Conservation (phyloP, 1,140 invertebrate genomes). For the Drosophila lacteicornis region DNA sequence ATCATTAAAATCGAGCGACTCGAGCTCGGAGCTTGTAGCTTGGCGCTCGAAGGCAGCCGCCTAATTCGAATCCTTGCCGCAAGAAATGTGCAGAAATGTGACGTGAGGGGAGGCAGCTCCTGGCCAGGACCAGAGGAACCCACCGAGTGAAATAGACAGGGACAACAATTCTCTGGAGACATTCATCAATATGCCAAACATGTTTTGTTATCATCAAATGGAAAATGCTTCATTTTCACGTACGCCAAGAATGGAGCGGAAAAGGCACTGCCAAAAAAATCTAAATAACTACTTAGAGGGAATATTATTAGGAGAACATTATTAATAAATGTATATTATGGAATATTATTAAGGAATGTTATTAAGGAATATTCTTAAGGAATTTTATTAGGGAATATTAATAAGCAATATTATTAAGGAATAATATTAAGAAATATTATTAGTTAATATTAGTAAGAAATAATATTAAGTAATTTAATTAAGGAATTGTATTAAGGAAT, state of each 20-base stretch:
- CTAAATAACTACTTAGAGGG: too few relatives aligned
- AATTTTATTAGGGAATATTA: too few relatives aligned
- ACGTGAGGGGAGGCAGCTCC: background rate
- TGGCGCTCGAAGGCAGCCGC: conserved; percentile 37
- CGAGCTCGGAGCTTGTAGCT: conserved; percentile 2
- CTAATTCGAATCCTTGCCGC: conserved; percentile 80
- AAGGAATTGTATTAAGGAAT: too few relatives aligned
- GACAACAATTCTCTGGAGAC: conserved; percentile 72
- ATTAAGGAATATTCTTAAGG: too few relatives aligned
- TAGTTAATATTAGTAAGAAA: too few relatives aligned
- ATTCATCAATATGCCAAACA: conserved; percentile 83
- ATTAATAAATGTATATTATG: too few relatives aligned
- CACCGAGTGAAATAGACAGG: conserved; percentile 31
- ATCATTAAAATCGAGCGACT: conserved; percentile 75
- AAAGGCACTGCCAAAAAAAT: background rate
- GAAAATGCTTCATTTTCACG: conserved; percentile 81
- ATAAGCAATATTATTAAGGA: too few relatives aligned
- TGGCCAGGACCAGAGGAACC: conserved; percentile 17
- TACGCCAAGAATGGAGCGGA: conserved; percentile 50
- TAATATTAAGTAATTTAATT: too few relatives aligned
- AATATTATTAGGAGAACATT: too few relatives aligned
- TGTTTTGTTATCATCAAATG: conserved; percentile 82
- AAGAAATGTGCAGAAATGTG: conserved; percentile 50
- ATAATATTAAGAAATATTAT: too few relatives aligned
- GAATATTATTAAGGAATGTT: too few relatives aligned